Evolutionary conservation across 2,888 invertebrate genomes (phyloP), one percentile per base, ranked within the genome.

Genomic region (Itoplectis maculator): DNA sequence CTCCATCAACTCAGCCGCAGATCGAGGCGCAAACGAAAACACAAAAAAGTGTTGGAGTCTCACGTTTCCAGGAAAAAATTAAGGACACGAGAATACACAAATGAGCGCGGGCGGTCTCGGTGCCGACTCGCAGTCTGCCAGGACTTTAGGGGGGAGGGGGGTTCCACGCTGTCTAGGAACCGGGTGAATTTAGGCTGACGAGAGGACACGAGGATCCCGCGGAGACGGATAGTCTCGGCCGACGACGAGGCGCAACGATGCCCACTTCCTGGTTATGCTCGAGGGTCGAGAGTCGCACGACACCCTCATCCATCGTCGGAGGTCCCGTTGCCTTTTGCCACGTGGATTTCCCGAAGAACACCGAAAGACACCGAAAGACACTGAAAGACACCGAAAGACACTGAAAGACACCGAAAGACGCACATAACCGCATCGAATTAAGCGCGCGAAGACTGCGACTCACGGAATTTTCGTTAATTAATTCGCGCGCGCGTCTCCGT

Each of bases 381-480:
- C 72, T 78, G 85, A 83, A 85, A 83, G 79, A 74, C 72, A 51
- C 42, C n/a, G n/a, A 63, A 72, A 66, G 74, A 75, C 69, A 54
- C 72, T 78, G 85, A 63, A 72, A 66, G 74, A 75, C 69, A 54
- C 72, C 79, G 85, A 83, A 85, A 83, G 79, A 74, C 72, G 56
- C 42, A 76, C 29, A n/a, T n/a, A 72, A 76, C 75, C 75, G 20
- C 20, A 45, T 59, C 20, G 29, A 66, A 45, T 68, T 40, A n/a
- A 68, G 20, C 47, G 59, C 18, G 63, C 40, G 13, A 54, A 7
- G 51, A 69, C 47, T 49, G 29, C 68, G 74, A 35, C 29, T 63
- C 81, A 63, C 54, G 61, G 66, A 69, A 83, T 83, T 83, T 86
- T 86, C 81, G 83, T 84, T 84, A 84, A 86, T 86, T 84, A 86